Evolutionary conservation across 2,888 invertebrate species (phyloP).

Genomic region (Lasius platythorax): DNA sequence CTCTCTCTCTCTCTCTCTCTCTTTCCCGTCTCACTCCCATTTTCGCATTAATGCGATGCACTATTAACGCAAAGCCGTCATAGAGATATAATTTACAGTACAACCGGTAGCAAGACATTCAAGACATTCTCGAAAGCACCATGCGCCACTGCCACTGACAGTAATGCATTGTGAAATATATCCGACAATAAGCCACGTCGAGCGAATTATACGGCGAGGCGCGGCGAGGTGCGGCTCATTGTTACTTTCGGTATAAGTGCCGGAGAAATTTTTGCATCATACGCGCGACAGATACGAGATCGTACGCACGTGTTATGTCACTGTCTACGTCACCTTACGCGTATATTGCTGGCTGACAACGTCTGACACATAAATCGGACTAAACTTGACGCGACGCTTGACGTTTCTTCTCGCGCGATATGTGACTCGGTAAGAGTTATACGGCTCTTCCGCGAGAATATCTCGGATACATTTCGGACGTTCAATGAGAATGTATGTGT

Average conservation of each 20-base stretch:
- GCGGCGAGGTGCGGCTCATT: constrained; percentile 36
- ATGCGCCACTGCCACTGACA: constrained; percentile 57
- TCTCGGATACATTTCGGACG: not conserved
- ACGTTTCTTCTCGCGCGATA: not conserved
- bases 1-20: constrained; percentile 16
- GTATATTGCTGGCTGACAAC: not conserved
- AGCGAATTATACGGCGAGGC: constrained; percentile 24
- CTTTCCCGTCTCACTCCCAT: not conserved
- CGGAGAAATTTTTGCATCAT: constrained; percentile 28
- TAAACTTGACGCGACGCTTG: not conserved
- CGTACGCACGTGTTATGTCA: not conserved
- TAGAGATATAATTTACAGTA: constrained; percentile 58
- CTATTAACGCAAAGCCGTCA: constrained; percentile 47
- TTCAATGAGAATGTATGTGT: too few species aligned
- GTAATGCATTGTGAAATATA: constrained; percentile 62
- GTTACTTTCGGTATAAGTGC: constrained; percentile 41
- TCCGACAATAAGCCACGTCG: constrained; percentile 56
- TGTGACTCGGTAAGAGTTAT: not conserved
- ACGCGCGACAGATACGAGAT: constrained; percentile 7
- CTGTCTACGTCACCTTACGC: constrained; percentile 31
- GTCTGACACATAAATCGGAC: constrained; percentile 27
- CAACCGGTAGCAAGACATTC: constrained; percentile 52
- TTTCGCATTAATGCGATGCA: not conserved
- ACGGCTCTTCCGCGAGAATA: constrained; percentile 1
- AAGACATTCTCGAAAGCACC: constrained; percentile 58